Percentiles rank a stretch among this genome's conserved stretches.
Evolutionary conservation across 2,888 invertebrate species (phyloP).

Genomic region (Panopea generosa): DNA sequence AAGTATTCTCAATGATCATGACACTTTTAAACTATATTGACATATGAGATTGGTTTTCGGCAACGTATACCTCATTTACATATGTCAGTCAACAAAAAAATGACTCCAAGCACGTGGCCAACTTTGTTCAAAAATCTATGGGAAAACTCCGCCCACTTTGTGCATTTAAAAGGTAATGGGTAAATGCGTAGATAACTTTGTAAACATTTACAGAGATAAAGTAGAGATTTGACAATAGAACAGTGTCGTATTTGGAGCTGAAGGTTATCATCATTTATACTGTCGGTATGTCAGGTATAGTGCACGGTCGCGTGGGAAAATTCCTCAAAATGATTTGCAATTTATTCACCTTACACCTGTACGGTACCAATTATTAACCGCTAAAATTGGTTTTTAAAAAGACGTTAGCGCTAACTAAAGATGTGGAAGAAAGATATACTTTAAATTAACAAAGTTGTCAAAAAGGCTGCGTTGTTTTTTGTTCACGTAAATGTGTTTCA

Average conservation of each 20-base stretch:
- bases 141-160: constrained; percentile 64
- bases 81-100: constrained; percentile 44
- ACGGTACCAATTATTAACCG: constrained; percentile 35
- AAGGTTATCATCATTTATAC: constrained; percentile 46
- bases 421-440: too few species aligned
- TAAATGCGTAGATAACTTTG: constrained; percentile 62
- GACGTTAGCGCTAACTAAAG: neutral
- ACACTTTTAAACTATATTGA: constrained; percentile 16
- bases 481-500: too few species aligned
- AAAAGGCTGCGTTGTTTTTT: too few species aligned
- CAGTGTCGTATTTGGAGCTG: constrained; percentile 42
- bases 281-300: constrained; percentile 55
- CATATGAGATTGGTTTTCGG: constrained; percentile 21
- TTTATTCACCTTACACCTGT: constrained; percentile 49
- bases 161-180: constrained; percentile 52
- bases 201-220: constrained; percentile 65
- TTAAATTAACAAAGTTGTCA: too few species aligned
- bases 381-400: constrained; percentile 28
- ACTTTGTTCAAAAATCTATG: constrained; percentile 48
- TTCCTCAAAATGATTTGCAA: constrained; percentile 64
- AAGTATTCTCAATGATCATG: constrained; percentile 2
- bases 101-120: constrained; percentile 59
- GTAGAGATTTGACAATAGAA: constrained; percentile 56
- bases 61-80: constrained; percentile 19
- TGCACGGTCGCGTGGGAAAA: constrained; percentile 70